These are phyloP conservation scores for Margaritifera margaritifera DNA, from an alignment of 2,888 invertebrate genomes.

Conservation along the genomic window DNA sequence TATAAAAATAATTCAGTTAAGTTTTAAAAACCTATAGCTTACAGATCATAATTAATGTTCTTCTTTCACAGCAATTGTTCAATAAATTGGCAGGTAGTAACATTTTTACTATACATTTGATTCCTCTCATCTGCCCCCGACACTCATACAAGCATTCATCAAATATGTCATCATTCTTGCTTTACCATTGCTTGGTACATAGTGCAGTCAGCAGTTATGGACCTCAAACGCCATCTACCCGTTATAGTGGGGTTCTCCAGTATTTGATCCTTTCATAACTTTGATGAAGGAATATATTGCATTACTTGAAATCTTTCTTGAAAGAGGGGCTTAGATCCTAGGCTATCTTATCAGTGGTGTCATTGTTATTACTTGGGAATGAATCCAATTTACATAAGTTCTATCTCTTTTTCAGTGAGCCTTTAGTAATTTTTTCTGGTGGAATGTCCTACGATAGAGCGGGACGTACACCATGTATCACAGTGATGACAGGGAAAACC, in stretches of 20 bases:
- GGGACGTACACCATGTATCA: conserved; percentile 89
- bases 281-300: background rate
- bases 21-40: too few relatives aligned
- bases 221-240: background rate
- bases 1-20: too few relatives aligned
- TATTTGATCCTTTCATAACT: background rate
- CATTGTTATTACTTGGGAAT: too few relatives aligned
- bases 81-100: too few relatives aligned
- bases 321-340: conserved; percentile 1
- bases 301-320: background rate
- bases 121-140: too few relatives aligned
- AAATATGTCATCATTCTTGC: too few relatives aligned
- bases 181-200: background rate
- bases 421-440: conserved; percentile 96
- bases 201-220: background rate
- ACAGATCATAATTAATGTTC: too few relatives aligned
- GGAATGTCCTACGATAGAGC: conserved; percentile 92
- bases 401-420: conserved; percentile 77
- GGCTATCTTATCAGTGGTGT: background rate
- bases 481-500: conserved; percentile 95
- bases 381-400: background rate
- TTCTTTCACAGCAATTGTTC: too few relatives aligned
- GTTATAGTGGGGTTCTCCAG: background rate
- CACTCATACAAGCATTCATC: too few relatives aligned
- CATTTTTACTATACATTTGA: too few relatives aligned